Evolutionary conservation across 2,797 vertebrate species (phyloP).

Genomic region (Denticeps clupeoides): DNA sequence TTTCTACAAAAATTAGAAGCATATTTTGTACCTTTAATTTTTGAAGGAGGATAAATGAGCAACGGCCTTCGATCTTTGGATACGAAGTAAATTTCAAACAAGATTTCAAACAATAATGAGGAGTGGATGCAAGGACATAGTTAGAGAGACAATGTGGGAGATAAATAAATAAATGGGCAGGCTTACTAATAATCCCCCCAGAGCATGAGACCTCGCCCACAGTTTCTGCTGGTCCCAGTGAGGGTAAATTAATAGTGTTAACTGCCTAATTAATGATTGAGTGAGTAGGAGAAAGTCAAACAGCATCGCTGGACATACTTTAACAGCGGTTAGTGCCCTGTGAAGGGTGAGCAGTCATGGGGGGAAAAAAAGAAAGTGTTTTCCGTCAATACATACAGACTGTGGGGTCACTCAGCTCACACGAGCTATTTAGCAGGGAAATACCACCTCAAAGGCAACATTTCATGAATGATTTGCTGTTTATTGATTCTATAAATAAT

Average conservation of each 20-base stretch:
- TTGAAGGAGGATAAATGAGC: too few species aligned
- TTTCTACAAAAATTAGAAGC: too few species aligned
- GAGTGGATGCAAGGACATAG: neutral
- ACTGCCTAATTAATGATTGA: slow-evolving; percentile 5
- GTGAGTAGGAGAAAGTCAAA: neutral
- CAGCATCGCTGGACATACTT: neutral
- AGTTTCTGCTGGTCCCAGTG: neutral
- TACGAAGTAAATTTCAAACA: too few species aligned
- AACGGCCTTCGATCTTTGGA: too few species aligned
- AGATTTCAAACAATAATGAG: too few species aligned
- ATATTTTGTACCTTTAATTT: too few species aligned
- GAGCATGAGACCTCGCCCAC: neutral
- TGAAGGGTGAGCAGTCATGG: neutral
- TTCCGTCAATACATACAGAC: neutral
- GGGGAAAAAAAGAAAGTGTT: neutral
- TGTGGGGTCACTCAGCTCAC: too few species aligned
- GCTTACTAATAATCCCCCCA: neutral
- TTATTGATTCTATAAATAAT: too few species aligned
- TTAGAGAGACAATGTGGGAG: neutral
- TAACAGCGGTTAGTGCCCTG: neutral
- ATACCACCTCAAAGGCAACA: too few species aligned
- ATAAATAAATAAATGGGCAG: neutral
- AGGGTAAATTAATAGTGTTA: neutral
- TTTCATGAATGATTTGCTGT: too few species aligned
- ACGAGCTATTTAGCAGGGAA: too few species aligned